Evolutionary conservation across 2,888 invertebrate species (phyloP).

Genomic region (Drosophila demipolita): DNA sequence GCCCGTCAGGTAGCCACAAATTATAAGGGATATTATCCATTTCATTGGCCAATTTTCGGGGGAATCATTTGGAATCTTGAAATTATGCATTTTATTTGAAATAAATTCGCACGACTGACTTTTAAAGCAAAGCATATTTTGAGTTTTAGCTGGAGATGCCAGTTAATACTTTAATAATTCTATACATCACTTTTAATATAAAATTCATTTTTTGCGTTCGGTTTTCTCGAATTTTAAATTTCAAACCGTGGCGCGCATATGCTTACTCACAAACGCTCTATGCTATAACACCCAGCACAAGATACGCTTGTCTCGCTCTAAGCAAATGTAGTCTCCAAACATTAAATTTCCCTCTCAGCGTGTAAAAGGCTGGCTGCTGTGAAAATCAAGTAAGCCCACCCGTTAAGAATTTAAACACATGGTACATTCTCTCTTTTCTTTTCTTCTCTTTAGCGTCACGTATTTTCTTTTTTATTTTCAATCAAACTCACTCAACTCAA

Average conservation of each 20-base stretch:
- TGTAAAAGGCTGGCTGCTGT: conserved; percentile 16
- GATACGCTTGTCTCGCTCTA: conserved; percentile 14
- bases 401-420: conserved; percentile 24
- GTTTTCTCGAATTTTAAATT: background rate
- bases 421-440: conserved; percentile 47
- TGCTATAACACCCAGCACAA: background rate
- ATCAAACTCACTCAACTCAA: conserved; percentile 55
- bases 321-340: background rate
- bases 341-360: background rate
- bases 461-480: conserved; percentile 51
- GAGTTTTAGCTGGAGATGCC: background rate
- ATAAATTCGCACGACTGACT: background rate
- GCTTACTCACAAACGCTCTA: background rate
- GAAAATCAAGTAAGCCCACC: background rate
- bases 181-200: background rate
- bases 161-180: background rate
- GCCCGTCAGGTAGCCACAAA: conserved; percentile 71
- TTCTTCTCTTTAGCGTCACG: conserved; percentile 58
- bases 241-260: background rate
- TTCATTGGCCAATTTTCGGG: conserved; percentile 42
- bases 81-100: conserved; percentile 19
- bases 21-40: conserved; percentile 31
- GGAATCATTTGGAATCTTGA: background rate
- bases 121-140: background rate
- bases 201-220: background rate